phyloP scores from a whole-genome alignment of 2,888 invertebrate species.

The Penaeus monodon region DNA sequence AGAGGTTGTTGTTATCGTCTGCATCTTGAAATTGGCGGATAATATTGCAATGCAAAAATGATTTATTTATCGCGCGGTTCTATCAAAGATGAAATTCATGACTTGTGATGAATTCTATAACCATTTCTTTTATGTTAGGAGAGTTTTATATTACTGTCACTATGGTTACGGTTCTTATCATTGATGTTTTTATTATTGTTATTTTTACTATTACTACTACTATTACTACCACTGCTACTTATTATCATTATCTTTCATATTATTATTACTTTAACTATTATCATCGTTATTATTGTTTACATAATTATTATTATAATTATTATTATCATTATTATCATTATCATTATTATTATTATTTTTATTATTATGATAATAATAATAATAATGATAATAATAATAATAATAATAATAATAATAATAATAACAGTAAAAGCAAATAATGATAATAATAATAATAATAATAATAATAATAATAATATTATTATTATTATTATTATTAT shows the following conservation, averaged over 20 bases:
- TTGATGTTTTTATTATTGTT: background rate
- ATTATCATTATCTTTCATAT: background rate
- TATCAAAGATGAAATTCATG: too few species aligned
- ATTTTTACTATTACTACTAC: background rate
- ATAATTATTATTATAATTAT: background rate
- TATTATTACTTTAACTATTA: background rate
- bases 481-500: too few species aligned
- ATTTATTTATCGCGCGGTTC: too few species aligned
- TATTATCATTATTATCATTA: background rate
- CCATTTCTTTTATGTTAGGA: background rate
- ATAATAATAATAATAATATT: too few species aligned
- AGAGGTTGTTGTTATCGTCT: too few species aligned
- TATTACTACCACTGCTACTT: background rate
- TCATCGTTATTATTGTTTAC: background rate
- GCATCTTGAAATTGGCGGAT: too few species aligned
- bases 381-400: too few species aligned
- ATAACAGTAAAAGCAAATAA: too few species aligned
- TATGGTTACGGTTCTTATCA: background rate
- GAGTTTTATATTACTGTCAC: background rate
- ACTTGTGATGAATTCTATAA: background rate
- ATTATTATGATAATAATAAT: too few species aligned
- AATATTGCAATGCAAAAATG: too few species aligned
- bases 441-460: too few species aligned
- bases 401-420: too few species aligned
- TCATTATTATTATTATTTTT: background rate